Percentiles rank a stretch among this genome's conserved stretches.
phyloP scores from a whole-genome alignment of 1,140 invertebrate species.

The Dendrolimus punctatus region DNA sequence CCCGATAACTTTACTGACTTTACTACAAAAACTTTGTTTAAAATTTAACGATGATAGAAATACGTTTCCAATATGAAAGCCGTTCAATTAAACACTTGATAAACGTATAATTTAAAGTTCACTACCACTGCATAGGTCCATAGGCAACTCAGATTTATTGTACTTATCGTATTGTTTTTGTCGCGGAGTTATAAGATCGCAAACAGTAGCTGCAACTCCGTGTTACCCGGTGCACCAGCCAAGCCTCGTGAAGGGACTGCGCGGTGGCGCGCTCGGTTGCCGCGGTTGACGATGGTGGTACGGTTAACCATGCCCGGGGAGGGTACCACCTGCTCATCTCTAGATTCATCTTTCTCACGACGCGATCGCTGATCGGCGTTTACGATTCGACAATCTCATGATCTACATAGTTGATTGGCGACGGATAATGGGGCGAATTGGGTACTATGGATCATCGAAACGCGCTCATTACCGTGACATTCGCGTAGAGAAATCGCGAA shows the following conservation, averaged over 20 bases:
- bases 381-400: constrained; percentile 51
- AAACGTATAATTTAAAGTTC: constrained; percentile 6
- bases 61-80: constrained; percentile 3
- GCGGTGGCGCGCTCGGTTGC: constrained; percentile 31
- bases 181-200: neutral
- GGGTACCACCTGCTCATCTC: constrained; percentile 45
- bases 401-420: constrained; percentile 63
- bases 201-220: constrained; percentile 14
- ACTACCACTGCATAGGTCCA: constrained; percentile 21
- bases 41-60: constrained; percentile 1
- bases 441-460: constrained; percentile 31
- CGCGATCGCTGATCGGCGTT: constrained; percentile 37
- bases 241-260: constrained; percentile 46
- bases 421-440: constrained; percentile 53
- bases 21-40: constrained; percentile 41
- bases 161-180: too few relatives aligned
- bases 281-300: constrained; percentile 41
- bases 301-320: constrained; percentile 52
- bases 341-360: constrained; percentile 59
- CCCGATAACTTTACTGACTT: constrained; percentile 62
- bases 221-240: constrained; percentile 43
- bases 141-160: too few relatives aligned
- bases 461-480: constrained; percentile 46
- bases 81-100: constrained; percentile 4
- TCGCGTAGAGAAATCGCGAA: constrained; percentile 46